phyloP scores from a whole-genome alignment of 2,888 invertebrate genomes.

The Mycalesis mineus region DNA sequence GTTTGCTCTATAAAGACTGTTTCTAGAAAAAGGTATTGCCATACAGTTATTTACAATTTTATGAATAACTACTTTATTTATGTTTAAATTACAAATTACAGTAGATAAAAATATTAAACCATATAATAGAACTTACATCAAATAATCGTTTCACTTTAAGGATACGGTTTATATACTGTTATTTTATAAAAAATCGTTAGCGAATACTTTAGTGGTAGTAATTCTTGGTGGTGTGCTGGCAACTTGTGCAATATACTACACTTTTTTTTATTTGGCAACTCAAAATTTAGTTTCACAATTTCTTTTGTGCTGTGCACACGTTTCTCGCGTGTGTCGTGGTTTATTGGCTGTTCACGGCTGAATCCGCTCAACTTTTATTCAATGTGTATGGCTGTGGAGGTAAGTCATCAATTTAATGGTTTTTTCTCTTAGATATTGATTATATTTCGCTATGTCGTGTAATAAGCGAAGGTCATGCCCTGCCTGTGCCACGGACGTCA shows the following conservation, averaged over 20 bases:
- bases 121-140: no score
- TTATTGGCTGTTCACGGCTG: constrained; percentile 77
- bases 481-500: constrained; percentile 52
- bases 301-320: constrained; percentile 72
- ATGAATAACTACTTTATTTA: no score
- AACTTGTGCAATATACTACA: background rate
- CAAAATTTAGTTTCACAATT: constrained; percentile 49
- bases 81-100: no score
- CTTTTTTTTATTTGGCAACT: constrained; percentile 38
- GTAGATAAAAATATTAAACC: no score
- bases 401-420: constrained; percentile 66
- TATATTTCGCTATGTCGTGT: background rate
- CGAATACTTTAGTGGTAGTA: no score
- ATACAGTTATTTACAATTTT: no score
- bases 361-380: constrained; percentile 80
- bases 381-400: constrained; percentile 93
- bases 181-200: no score
- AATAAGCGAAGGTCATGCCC: constrained; percentile 55
- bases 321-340: constrained; percentile 71
- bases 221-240: background rate
- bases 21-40: no score
- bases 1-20: no score
- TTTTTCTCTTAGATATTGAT: background rate
- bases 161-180: no score
- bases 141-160: no score